Evolutionary conservation across 1,140 invertebrate genomes (phyloP), one percentile per base, ranked within the genome.

Genomic region (Temnothorax longispinosus): DNA sequence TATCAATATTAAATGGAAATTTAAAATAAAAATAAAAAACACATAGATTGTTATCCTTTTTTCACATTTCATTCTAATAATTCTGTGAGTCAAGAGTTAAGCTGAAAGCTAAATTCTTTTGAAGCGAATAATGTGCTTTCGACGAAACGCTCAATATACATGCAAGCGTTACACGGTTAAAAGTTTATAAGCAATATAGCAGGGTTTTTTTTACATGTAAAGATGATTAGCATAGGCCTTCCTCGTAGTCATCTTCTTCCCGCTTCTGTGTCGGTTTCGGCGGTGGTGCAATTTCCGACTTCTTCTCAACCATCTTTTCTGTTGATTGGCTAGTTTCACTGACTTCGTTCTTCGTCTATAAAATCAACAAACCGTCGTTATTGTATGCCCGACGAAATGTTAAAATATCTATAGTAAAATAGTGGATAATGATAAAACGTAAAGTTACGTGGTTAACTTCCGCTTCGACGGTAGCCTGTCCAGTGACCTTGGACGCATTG

Each of bases 401-500:
- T 47, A 6, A 18, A 21, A 18, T 47, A 54, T 62, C 41, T 7
- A 35, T 64, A 27, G 1, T n/a, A 54, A 11, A 69, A 62, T 71
- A 27, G 18, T 15, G 13, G 50, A 71, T 62, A 60, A 52, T 67
- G 62, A 41, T 64, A 81, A 67, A 62, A 62, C 11, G 44, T 76
- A 88, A 41, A 89, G 88, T 91, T 77, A 94, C 92, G 64, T 93
- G 88, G 92, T 94, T 94, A 21, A 95, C 95, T 93, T 95, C 93
- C 15, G 94, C 93, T 85, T 95, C 94, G 75, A 92, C 89, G n/a
- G 92, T 94, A 44, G 94, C 90, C 84, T 94, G 93, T 81, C 88
- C 92, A 58, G 91, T 90, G 32, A 92, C 60, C 88, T 94, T 94
- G 76, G 91, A 93, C 75, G 96, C 94, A 89, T 96, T 96, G 58